phyloP scores from a whole-genome alignment of 23 tunicate genomes.

The Botrylloides violaceus region DNA sequence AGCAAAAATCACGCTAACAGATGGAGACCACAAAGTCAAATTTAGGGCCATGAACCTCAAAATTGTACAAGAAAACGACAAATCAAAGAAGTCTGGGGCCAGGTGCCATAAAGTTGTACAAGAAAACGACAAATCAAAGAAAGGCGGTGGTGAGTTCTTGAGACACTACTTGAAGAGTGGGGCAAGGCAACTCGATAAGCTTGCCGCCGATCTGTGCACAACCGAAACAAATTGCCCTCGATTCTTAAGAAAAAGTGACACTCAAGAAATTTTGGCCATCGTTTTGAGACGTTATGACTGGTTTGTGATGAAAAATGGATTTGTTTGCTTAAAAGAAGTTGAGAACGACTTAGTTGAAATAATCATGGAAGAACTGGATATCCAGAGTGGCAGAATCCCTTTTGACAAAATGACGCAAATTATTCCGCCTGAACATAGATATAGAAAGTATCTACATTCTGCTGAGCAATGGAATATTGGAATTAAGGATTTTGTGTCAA shows the following conservation, averaged over 20 bases:
- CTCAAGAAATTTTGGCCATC: background rate
- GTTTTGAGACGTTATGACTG: background rate
- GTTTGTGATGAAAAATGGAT: conserved; percentile 1
- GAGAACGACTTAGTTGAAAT: conserved; percentile 2
- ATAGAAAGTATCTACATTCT: conserved; percentile 17
- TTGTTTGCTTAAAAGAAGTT: conserved; percentile 5
- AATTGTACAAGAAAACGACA: background rate
- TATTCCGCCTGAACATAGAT: background rate
- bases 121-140: background rate
- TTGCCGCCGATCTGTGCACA: background rate
- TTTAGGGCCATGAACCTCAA: background rate
- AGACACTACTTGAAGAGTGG: conserved; percentile 3
- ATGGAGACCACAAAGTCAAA: conserved; percentile 15
- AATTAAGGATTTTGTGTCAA: conserved; percentile 14
- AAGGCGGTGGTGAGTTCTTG: conserved; percentile 2
- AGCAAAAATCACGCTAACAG: background rate
- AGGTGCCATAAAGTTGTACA: background rate
- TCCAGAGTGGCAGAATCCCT: background rate
- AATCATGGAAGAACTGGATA: background rate
- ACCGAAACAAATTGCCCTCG: conserved; percentile 13
- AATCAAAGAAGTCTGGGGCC: background rate
- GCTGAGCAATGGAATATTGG: conserved; percentile 15
- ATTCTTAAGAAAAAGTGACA: background rate
- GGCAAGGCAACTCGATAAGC: background rate
- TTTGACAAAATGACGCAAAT: background rate